Conservation (phyloP, 2,888 invertebrate species). For the Gibbula magus region DNA sequence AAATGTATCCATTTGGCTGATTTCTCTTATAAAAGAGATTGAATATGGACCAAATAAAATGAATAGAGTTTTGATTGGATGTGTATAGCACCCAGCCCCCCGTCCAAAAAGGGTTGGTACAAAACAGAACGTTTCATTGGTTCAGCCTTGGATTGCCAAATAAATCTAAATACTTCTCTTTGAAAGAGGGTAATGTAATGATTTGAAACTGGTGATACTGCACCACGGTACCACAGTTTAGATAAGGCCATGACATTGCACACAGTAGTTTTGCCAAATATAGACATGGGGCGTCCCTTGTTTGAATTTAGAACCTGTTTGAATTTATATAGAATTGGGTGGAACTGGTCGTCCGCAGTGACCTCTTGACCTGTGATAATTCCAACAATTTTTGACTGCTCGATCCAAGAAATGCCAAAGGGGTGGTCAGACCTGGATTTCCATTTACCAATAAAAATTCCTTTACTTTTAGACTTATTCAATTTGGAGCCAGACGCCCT, state of each 20-base stretch:
- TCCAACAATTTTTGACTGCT: slow-evolving; percentile 39
- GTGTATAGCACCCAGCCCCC: slow-evolving; percentile 32
- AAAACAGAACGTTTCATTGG: slow-evolving; percentile 20
- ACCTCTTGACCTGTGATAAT: slow-evolving; percentile 35
- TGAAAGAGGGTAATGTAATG: slow-evolving; percentile 32
- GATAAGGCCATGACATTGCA: slow-evolving; percentile 35
- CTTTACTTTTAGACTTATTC: slow-evolving; percentile 24
- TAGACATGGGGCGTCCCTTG: slow-evolving; percentile 22
- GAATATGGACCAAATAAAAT: slow-evolving; percentile 27
- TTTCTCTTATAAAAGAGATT: slow-evolving; percentile 25
- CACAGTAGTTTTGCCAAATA: slow-evolving; percentile 33
- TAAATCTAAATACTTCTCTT: slow-evolving; percentile 26
- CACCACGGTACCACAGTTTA: slow-evolving; percentile 29
- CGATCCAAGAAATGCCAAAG: slow-evolving; percentile 37
- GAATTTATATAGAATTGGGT: background rate
- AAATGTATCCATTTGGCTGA: slow-evolving; percentile 31
- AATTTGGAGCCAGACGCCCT: slow-evolving; percentile 26
- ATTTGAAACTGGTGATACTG: slow-evolving; percentile 19
- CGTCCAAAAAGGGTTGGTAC: slow-evolving; percentile 27
- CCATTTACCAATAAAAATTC: slow-evolving; percentile 26
- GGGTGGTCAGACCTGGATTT: slow-evolving; percentile 20
- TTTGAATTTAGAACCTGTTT: background rate
- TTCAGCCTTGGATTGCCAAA: slow-evolving; percentile 29
- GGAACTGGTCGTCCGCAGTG: slow-evolving; percentile 17
- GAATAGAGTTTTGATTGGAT: slow-evolving; percentile 28